Base-by-base conservation (phyloP, 2,113 vertebrate species). In the Stictonetta naevosa region DNA sequence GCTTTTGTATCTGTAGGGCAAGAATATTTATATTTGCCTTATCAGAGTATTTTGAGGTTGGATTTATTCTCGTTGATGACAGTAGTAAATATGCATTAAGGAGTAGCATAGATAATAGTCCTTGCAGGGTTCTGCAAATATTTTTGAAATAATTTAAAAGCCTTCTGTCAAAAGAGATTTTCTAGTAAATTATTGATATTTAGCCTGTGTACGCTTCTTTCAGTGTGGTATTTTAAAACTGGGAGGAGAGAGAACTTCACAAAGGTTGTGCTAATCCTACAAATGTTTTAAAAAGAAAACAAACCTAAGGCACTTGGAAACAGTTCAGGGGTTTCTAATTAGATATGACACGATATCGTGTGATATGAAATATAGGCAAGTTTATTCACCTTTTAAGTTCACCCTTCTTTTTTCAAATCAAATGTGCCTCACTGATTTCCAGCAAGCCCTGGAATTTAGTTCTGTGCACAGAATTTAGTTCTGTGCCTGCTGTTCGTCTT, bases 241-340 rank as follows among this genome's bases (percentile, higher is more conserved):
- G 23, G 29, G n/a, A 60, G 73, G 31, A 68, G 25, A 66, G 68
- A 64, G 48, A 75, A 63, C 91, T 66, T 72, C 9, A 38, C 15
- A 10, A 58, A 58, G n/a, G 18, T 67, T 73, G 31, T 31, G 40
- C 75, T 88, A 8, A 40, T 78, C 48, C 40, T 26, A 11, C 76
- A 42, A 69, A 38, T 8, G 23, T 64, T 88, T 67, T 53, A 34
- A 52, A 66, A 92, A 71, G 64, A 68, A 93, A 95, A 72, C 60
- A 90, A 93, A 75, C 83, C 52, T 66, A 52, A 83, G 85, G 91
- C 88, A 40, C 63, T 84, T 92, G 95, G 78, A 92, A 82, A 50
- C 42, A 72, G 71, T 83, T 93, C 68, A 91, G 58, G 69, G 55
- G 13, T 36, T 96, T 89, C 94, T 91, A 62, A 85, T 69, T 52